Evolutionary conservation across 1,140 invertebrate species (phyloP), one percentile per base, ranked within the genome.

Genomic region (Formica exsecta): DNA sequence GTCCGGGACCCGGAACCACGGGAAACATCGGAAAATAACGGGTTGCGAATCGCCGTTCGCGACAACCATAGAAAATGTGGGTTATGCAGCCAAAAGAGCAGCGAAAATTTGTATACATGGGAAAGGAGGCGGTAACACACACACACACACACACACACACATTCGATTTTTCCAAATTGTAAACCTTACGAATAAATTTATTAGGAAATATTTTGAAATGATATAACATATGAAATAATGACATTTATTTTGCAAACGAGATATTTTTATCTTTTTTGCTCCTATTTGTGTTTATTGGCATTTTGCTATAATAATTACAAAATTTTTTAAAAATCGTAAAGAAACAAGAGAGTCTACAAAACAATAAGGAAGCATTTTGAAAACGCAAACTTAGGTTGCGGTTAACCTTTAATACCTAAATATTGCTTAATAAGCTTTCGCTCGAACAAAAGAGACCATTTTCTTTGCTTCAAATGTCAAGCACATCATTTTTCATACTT

Each of bases 21-120:
- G 86, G 86, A 87, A 92, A 91, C 86, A 91, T 88, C 73, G 90
- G 71, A 89, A 51, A 93, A 94, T 95, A 95, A 95, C 95, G 94
- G 94, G 94, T 95, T 95, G 91, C 89, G 91, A 16, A 5, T 51
- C 13, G 90, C 91, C 76, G 80, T 83, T 59, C 87, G 86, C 85
- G 36, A 54, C 11, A 91, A 92, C 91, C 90, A 94, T 95, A 91
- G 92, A 94, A 51, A 94, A 95, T 95, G 80, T 95, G 93, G 94
- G 94, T 95, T 95, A 95, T 94, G 91, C 93, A 93, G 91, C 89
- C 91, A 94, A 93, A 92, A 92, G 92, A 92, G 92, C 92, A 93
- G 48, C 48, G 48, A 90, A 92, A 94, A 94, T 94, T 94, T 95
- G 93, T 95, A 95, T 95, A 93, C 93, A 94, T 90, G 90, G 88